phyloP scores from a whole-genome alignment of 2,888 invertebrate species.

The Tetropium fuscum region DNA sequence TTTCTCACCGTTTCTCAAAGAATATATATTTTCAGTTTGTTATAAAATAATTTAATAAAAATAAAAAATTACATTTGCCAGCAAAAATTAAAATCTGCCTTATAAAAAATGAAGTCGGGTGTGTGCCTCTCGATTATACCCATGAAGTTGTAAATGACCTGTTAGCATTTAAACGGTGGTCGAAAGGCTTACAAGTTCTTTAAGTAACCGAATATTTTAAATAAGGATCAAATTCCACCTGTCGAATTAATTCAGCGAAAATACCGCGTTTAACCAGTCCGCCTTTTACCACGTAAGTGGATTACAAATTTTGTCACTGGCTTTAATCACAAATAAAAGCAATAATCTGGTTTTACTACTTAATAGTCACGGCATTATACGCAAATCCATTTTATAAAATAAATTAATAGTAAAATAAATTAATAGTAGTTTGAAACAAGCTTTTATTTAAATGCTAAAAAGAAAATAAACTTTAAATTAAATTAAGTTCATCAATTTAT shows the following conservation, averaged over 20 bases:
- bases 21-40: too few species aligned
- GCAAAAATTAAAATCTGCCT: neutral
- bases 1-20: too few species aligned
- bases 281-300: constrained; percentile 32
- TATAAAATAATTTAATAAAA: too few species aligned
- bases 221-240: constrained; percentile 46
- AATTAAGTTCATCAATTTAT: too few species aligned
- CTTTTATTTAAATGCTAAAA: too few species aligned
- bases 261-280: constrained; percentile 31
- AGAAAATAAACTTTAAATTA: too few species aligned
- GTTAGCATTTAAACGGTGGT: constrained; percentile 33
- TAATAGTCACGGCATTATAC: neutral
- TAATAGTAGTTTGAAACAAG: too few species aligned
- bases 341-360: constrained; percentile 31
- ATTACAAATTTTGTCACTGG: constrained; percentile 44
- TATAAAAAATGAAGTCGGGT: neutral
- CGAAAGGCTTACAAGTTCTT: constrained; percentile 37
- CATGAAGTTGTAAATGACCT: constrained; percentile 7
- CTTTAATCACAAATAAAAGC: constrained; percentile 40
- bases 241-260: constrained; percentile 49
- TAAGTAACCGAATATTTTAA: constrained; percentile 44
- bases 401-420: too few species aligned
- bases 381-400: neutral
- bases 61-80: too few species aligned
- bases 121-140: neutral